Conservation (phyloP, 2,888 invertebrate genomes). For the Conops quadrifasciatus region DNA sequence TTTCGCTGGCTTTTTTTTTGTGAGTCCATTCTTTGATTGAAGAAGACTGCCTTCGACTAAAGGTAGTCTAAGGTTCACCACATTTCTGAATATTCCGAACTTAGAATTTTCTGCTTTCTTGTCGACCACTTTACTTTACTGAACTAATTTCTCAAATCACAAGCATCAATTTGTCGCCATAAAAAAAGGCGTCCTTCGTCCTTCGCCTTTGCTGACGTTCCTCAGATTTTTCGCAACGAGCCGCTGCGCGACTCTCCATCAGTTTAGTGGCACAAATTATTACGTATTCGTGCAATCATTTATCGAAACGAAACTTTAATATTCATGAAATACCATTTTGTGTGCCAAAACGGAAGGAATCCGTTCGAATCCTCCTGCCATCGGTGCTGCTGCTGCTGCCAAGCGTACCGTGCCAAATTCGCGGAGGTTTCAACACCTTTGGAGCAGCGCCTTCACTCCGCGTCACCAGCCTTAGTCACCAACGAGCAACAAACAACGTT, state of each 20-base stretch:
- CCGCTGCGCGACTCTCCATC: constrained; percentile 11
- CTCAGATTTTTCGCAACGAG: not conserved
- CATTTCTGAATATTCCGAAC: too few species aligned
- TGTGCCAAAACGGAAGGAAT: constrained; percentile 32
- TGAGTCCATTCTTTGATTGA: too few species aligned
- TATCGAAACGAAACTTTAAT: constrained; percentile 37
- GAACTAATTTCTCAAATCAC: too few species aligned
- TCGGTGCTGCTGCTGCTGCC: not conserved
- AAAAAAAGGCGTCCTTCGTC: not conserved
- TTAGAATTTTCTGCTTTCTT: too few species aligned
- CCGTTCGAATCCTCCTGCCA: constrained; percentile 6
- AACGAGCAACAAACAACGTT: not conserved
- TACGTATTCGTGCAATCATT: constrained; percentile 38
- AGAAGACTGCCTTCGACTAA: too few species aligned
- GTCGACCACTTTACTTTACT: too few species aligned
- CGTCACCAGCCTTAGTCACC: not conserved
- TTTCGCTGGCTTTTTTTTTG: too few species aligned
- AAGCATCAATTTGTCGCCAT: constrained; percentile 18
- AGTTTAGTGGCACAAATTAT: constrained; percentile 29
- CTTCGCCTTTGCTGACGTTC: constrained; percentile 4
- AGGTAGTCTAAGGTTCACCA: too few species aligned
- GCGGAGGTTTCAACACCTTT: not conserved
- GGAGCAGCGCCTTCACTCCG: not conserved
- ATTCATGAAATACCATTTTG: constrained; percentile 36
- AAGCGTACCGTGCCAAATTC: not conserved